Evolutionary conservation across 2,888 invertebrate species (phyloP), one percentile per base, ranked within the genome.

Genomic region (Psylliodes chrysocephalus): DNA sequence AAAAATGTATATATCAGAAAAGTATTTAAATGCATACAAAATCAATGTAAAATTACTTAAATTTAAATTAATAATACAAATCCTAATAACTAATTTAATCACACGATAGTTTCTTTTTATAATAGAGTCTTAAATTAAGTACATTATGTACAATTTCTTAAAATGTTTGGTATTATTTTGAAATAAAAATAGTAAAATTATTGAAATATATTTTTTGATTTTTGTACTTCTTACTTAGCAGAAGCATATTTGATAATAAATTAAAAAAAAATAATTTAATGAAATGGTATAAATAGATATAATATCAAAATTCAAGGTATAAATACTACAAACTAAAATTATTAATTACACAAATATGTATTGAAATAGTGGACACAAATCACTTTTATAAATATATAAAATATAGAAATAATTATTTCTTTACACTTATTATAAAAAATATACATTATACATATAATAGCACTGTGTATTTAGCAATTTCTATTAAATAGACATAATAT

Each of bases 1-100:
- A 68, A 68, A 63, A 67, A 63, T 70, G 66, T 71, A 72, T 69
- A 67, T 56, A 67, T 61, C 56, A 70, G 68, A 73, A 72, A 73
- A 60, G 12, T 57, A 56, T 60, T 65, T 66, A 60, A 63, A 63
- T 66, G 47, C 67, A 60, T 63, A 66, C 63, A 62, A 62, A 67
- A 64, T 66, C 57, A 68, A 68, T 70, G 68, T 64, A 71, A 71
- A 73, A 64, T 64, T 67, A 52, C 55, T 49, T 57, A 69, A 69
- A 40, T 25, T 59, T 25, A 59, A 59, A 38, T 33, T 49, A 35
- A 22, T 49, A 55, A 63, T 71, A 68, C 49, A 71, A 66, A 65
- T 63, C 62, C 65, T 70, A 70, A 57, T 52, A 52, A 10, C 15
- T 22, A 22, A 63, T 60, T 61, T 64, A 68, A 71, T 71, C 71